A percentile compares a stretch with the other conserved stretches of the same genome.
phyloP scores from a whole-genome alignment of 2,113 vertebrate species.

The Sphyrna mokarran region DNA sequence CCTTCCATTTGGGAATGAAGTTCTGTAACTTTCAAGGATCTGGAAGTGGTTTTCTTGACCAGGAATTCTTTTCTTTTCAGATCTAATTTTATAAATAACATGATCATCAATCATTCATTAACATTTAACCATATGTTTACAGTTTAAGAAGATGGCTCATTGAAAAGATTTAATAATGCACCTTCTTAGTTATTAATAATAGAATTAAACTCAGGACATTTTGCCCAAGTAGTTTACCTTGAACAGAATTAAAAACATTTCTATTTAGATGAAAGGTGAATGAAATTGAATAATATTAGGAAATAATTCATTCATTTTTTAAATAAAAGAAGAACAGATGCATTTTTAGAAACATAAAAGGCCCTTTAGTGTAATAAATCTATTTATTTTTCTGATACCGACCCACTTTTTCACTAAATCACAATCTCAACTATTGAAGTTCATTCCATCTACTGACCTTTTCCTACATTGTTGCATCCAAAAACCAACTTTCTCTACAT shows the following conservation, averaged over 20 bases:
- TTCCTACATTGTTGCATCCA: neutral
- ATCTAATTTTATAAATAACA: neutral
- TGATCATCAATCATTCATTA: neutral
- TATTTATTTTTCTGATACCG: neutral
- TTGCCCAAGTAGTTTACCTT: neutral
- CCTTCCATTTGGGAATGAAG: conserved; percentile 13
- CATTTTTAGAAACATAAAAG: neutral
- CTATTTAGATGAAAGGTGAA: neutral
- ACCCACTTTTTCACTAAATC: neutral
- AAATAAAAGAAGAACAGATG: neutral
- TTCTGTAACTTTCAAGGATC: neutral
- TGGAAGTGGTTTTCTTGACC: neutral
- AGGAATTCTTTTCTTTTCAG: neutral
- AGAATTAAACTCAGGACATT: neutral
- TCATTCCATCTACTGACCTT: neutral
- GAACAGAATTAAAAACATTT: neutral
- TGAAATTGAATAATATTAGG: neutral
- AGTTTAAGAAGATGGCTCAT: neutral
- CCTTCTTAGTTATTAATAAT: neutral
- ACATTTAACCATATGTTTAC: neutral
- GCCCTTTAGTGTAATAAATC: neutral
- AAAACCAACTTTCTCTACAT: neutral
- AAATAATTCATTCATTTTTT: neutral
- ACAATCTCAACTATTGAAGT: neutral
- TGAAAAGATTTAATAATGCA: neutral